phyloP scores from a whole-genome alignment of 2,797 vertebrate genomes.

The Myotis findleyi region DNA sequence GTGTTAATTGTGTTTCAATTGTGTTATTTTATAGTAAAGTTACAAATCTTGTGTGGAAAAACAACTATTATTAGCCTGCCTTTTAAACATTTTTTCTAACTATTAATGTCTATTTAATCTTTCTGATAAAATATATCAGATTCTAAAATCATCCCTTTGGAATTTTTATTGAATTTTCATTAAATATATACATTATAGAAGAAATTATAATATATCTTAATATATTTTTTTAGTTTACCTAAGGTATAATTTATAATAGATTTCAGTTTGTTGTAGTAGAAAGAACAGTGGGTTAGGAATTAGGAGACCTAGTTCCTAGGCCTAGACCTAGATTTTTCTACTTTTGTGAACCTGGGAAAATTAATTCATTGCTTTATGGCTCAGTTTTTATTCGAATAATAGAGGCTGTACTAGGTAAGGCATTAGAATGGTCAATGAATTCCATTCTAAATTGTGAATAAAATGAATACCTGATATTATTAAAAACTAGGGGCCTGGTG shows the following conservation, averaged over 20 bases:
- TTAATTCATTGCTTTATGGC: constrained; percentile 63
- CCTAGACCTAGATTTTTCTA: constrained; percentile 37
- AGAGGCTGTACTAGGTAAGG: constrained; percentile 41
- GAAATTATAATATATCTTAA: not conserved
- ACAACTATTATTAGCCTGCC: not conserved
- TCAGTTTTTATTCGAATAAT: constrained; percentile 62
- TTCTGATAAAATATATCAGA: not conserved
- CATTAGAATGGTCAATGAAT: constrained; percentile 30
- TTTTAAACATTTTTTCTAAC: not conserved
- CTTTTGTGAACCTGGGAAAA: constrained; percentile 49
- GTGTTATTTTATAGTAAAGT: not conserved
- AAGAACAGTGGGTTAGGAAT: not conserved
- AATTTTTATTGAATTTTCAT: constrained; percentile 27
- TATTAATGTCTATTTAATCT: not conserved
- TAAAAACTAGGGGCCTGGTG: constrained; percentile 1
- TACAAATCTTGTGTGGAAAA: not conserved
- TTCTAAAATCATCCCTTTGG: constrained; percentile 25
- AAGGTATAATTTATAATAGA: not conserved
- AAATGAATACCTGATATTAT: constrained; percentile 58
- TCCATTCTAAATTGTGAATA: constrained; percentile 55
- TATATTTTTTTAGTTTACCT: constrained; percentile 1
- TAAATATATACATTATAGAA: not conserved
- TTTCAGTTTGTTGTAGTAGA: not conserved
- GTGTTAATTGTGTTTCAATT: not conserved
- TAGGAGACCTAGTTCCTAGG: not conserved